Evolutionary conservation across 2,888 invertebrate species (phyloP).

Genomic region (Cybosia mesomella): DNA sequence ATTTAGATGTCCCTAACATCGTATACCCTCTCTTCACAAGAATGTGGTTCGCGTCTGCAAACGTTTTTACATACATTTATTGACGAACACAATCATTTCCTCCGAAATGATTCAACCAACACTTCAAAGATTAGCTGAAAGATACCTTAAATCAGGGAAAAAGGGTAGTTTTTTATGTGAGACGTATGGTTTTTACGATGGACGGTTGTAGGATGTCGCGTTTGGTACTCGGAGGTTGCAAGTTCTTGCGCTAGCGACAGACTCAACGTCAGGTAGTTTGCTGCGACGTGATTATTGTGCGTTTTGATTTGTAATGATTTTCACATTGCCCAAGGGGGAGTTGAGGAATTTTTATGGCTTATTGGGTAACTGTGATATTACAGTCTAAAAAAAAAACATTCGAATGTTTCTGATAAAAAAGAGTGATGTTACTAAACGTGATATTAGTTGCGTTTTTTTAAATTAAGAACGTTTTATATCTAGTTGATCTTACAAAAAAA

Average conservation of each 20-base stretch:
- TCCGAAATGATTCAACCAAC: constrained; percentile 35
- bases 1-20: constrained; percentile 69
- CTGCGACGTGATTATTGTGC: constrained; percentile 47
- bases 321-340: constrained; percentile 37
- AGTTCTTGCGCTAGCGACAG: constrained; percentile 52
- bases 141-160: background rate
- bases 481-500: background rate
- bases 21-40: constrained; percentile 64
- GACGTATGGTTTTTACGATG: background rate
- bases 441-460: background rate
- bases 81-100: constrained; percentile 60
- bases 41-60: constrained; percentile 77
- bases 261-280: constrained; percentile 46
- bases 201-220: background rate
- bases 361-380: constrained; percentile 20
- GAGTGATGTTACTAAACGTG: background rate
- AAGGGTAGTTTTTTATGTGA: constrained; percentile 33
- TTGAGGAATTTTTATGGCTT: constrained; percentile 37
- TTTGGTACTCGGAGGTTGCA: constrained; percentile 49
- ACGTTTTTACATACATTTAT: constrained; percentile 80
- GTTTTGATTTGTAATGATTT: constrained; percentile 55
- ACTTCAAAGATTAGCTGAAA: constrained; percentile 6
- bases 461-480: background rate
- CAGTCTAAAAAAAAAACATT: background rate
- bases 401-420: background rate